Conservation (phyloP, 2,113 vertebrate genomes). For the Carollia perspicillata region DNA sequence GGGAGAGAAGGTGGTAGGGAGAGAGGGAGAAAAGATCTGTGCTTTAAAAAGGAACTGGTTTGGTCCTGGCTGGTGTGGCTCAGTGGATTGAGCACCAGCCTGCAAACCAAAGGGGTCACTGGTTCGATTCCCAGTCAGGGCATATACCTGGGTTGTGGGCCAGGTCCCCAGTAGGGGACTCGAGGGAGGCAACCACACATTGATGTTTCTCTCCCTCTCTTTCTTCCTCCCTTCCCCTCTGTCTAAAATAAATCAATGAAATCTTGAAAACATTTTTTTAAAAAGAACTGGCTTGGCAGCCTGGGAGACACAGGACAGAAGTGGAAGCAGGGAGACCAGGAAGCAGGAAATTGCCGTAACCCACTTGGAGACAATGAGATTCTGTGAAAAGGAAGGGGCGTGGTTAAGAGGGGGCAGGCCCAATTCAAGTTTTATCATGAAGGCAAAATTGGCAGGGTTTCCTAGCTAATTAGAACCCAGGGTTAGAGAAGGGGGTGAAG, state of each 20-base stretch:
- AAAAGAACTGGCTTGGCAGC: not conserved
- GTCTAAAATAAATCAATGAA: too few species aligned
- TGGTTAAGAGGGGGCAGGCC: not conserved
- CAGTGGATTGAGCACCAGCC: too few species aligned
- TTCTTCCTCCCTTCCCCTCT: too few species aligned
- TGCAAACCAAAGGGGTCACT: too few species aligned
- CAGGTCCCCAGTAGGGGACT: too few species aligned
- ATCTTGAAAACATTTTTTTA: not conserved
- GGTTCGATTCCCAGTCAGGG: too few species aligned
- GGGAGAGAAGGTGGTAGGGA: not conserved
- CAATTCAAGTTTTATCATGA: not conserved
- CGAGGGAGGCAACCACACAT: too few species aligned
- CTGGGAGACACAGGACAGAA: not conserved
- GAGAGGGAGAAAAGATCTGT: not conserved
- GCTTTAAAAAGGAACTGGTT: not conserved
- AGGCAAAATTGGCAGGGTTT: not conserved
- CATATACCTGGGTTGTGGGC: too few species aligned
- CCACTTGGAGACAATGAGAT: not conserved
- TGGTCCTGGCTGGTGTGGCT: not conserved
- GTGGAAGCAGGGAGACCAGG: not conserved
- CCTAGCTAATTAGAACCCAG: not conserved
- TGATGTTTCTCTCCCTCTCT: too few species aligned
- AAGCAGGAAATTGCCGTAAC: not conserved
- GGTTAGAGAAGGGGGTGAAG: not conserved
- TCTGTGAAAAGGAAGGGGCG: not conserved